Evolutionary conservation across 2,888 invertebrate species (phyloP).

Genomic region (Paralinhomoeus sp.): DNA sequence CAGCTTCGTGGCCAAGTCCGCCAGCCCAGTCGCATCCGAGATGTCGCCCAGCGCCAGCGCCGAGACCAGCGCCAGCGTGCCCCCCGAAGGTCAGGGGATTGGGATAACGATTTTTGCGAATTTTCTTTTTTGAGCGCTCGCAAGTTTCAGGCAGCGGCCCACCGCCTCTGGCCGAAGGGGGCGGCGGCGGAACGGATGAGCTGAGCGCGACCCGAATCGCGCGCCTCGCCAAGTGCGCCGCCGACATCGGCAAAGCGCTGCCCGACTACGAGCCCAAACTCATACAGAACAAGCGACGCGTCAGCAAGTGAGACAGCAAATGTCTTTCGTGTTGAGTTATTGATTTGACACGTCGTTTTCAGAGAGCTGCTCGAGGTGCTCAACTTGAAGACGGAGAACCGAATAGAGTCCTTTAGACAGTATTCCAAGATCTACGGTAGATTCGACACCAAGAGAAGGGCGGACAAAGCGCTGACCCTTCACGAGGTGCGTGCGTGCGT

Average conservation of each 20-base stretch:
- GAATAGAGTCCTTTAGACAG: conserved; percentile 78
- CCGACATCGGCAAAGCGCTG: conserved; percentile 52
- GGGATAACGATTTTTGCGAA: too few relatives aligned
- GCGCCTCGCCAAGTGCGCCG: conserved; percentile 58
- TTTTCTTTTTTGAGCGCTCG: too few relatives aligned
- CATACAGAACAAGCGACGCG: conserved; percentile 50
- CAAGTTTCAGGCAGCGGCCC: too few relatives aligned
- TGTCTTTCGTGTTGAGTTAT: background rate
- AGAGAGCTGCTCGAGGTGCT: conserved; percentile 46
- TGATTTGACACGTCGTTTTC: conserved; percentile 2
- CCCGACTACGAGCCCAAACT: conserved; percentile 69
- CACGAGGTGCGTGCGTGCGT: too few relatives aligned
- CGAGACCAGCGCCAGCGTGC: background rate
- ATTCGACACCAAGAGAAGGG: conserved; percentile 85
- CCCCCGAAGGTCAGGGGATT: too few relatives aligned
- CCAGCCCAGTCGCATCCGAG: too few relatives aligned
- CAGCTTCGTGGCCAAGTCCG: too few relatives aligned
- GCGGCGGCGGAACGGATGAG: conserved; percentile 12
- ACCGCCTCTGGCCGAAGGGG: background rate
- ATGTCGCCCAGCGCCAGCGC: conserved; percentile 1
- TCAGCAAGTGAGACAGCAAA: background rate
- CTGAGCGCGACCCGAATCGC: conserved; percentile 59
- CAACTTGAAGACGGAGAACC: conserved; percentile 64
- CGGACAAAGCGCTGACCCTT: conserved; percentile 79
- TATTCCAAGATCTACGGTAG: conserved; percentile 93